These are phyloP conservation scores for Ichneumon xanthorius DNA, from an alignment of 2,888 invertebrate species.

Conservation along the genomic window DNA sequence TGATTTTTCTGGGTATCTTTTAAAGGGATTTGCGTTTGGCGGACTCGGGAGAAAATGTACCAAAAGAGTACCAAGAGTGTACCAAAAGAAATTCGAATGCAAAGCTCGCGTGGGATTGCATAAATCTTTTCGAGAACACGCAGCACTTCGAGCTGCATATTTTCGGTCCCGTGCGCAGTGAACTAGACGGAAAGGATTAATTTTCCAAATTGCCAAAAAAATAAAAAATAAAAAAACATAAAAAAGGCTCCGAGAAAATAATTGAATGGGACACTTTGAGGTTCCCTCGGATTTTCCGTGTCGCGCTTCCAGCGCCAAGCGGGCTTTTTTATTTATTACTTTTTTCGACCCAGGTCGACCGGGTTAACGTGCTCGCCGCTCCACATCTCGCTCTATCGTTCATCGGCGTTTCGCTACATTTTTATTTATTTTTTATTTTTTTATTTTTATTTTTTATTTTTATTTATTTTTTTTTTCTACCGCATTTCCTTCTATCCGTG, in stretches of 20 bases:
- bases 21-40: background rate
- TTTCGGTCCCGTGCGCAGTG: background rate
- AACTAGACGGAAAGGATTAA: background rate
- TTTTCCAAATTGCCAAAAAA: background rate
- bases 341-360: background rate
- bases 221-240: background rate
- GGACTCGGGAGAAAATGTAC: background rate
- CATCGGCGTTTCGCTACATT: background rate
- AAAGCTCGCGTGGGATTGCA: slow-evolving; percentile 13
- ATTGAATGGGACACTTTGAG: background rate
- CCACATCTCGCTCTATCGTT: background rate
- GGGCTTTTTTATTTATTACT: background rate
- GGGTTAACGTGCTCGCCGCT: slow-evolving; percentile 6
- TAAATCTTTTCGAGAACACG: background rate
- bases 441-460: background rate
- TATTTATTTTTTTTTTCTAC: slow-evolving; percentile 17
- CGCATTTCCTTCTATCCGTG: slow-evolving; percentile 31
- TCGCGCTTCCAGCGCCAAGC: background rate
- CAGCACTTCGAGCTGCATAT: background rate
- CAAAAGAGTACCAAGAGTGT: no score
- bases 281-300: background rate
- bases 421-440: background rate
- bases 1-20: background rate
- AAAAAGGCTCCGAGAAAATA: background rate
- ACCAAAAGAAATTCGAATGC: background rate